Percentiles rank a stretch among this genome's conserved stretches.
Conservation (phyloP, 2,113 vertebrate species). For the Rhinolophus ferrumequinum region DNA sequence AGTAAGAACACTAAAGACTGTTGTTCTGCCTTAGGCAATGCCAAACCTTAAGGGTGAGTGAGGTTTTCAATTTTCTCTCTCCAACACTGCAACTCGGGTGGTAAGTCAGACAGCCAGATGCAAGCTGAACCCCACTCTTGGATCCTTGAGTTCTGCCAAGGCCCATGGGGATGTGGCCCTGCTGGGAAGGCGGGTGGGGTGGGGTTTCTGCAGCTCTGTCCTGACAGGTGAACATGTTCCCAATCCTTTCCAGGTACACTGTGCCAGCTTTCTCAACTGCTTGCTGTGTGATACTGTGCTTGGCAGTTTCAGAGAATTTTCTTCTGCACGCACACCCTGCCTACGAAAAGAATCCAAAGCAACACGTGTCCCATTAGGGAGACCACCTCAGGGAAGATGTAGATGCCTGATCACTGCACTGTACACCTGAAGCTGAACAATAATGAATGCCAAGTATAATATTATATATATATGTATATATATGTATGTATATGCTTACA, state of each 20-base stretch:
- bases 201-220: background rate
- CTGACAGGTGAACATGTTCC: background rate
- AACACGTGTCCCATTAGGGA: too few species aligned
- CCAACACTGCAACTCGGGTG: background rate
- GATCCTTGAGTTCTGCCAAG: background rate
- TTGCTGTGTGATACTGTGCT: background rate
- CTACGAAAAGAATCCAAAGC: background rate
- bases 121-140: background rate
- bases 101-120: background rate
- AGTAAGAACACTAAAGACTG: background rate
- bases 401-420: too few species aligned
- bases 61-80: background rate
- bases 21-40: background rate
- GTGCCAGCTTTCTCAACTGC: background rate
- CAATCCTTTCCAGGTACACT: background rate
- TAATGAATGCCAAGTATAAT: too few species aligned
- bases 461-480: too few species aligned
- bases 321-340: background rate
- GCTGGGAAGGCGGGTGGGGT: background rate
- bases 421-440: too few species aligned
- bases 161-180: fast-evolving
- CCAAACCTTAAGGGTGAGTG: background rate
- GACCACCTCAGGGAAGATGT: too few species aligned
- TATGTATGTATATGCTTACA: too few species aligned
- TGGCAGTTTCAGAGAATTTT: background rate